A percentile compares a stretch with the other conserved stretches of the same genome.
phyloP scores from a whole-genome alignment of 2,888 invertebrate genomes.

The Auanema freiburgensis region DNA sequence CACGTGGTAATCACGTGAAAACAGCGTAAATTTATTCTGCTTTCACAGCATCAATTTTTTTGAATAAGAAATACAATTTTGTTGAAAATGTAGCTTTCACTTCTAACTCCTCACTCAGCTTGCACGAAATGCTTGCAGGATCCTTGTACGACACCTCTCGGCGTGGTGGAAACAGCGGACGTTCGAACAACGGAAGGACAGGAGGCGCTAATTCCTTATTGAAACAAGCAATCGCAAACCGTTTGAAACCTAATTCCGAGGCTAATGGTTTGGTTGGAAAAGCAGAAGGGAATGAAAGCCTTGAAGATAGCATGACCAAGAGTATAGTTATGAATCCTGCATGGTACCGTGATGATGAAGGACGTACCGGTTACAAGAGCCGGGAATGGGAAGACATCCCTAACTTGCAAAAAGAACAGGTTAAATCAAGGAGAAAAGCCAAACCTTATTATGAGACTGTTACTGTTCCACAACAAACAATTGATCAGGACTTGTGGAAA shows the following conservation, averaged over 20 bases:
- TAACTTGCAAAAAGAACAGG: slow-evolving; percentile 45
- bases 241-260: slow-evolving; percentile 29
- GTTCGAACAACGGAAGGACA: slow-evolving; percentile 16
- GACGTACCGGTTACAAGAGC: slow-evolving; percentile 53
- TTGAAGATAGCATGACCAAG: slow-evolving; percentile 49
- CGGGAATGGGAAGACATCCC: slow-evolving; percentile 43
- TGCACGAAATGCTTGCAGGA: slow-evolving; percentile 23
- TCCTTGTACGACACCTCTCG: slow-evolving; percentile 29
- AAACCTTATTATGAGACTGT: slow-evolving; percentile 13
- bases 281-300: slow-evolving; percentile 13
- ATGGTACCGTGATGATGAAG: slow-evolving; percentile 60
- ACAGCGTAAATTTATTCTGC: neutral
- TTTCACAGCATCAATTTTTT: neutral
- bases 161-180: slow-evolving; percentile 26
- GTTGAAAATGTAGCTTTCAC: too few relatives aligned
- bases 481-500: slow-evolving; percentile 6
- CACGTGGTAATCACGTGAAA: neutral
- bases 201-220: slow-evolving; percentile 44
- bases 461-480: neutral
- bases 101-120: too few relatives aligned
- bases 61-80: slow-evolving; percentile 2
- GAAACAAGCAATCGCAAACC: slow-evolving; percentile 60
- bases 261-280: neutral
- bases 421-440: slow-evolving; percentile 34
- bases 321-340: slow-evolving; percentile 56